Conservation (phyloP, 2,797 vertebrate species). For the Clamator glandarius region DNA sequence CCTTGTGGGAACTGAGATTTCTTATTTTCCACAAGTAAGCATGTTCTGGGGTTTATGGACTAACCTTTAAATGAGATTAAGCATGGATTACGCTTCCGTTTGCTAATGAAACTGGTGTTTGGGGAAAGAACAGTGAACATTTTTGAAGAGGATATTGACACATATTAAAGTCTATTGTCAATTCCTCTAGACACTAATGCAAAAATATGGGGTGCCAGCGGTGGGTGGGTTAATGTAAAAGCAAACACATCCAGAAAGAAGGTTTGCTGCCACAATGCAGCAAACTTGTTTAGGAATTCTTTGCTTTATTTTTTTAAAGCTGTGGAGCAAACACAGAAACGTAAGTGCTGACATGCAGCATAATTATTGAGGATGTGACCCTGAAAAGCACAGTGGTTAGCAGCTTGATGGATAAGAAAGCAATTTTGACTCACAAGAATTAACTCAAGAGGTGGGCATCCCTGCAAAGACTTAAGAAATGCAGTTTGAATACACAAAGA, state of each 20-base stretch:
- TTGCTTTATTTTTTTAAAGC: neutral
- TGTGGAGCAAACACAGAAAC: neutral
- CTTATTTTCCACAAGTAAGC: neutral
- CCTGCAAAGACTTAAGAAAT: neutral
- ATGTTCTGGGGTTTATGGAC: neutral
- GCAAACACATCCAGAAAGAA: neutral
- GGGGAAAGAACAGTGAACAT: neutral
- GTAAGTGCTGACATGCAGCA: neutral
- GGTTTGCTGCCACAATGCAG: neutral
- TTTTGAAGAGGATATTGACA: neutral
- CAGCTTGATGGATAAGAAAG: neutral
- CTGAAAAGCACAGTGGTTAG: neutral
- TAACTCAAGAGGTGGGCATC: neutral
- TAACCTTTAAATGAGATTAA: neutral
- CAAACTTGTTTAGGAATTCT: neutral
- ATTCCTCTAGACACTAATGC: neutral
- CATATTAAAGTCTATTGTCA: neutral
- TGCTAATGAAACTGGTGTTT: neutral
- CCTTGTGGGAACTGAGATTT: neutral
- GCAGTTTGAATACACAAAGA: neutral
- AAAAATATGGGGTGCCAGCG: neutral
- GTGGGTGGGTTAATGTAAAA: neutral
- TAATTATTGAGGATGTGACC: neutral
- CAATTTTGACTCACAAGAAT: neutral
- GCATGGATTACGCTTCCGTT: neutral